A percentile compares a stretch with the other conserved stretches of the same genome.
These are phyloP conservation scores for Caenorhabditis inopinata DNA, from an alignment of 1,140 invertebrate genomes.

Conservation along the genomic window DNA sequence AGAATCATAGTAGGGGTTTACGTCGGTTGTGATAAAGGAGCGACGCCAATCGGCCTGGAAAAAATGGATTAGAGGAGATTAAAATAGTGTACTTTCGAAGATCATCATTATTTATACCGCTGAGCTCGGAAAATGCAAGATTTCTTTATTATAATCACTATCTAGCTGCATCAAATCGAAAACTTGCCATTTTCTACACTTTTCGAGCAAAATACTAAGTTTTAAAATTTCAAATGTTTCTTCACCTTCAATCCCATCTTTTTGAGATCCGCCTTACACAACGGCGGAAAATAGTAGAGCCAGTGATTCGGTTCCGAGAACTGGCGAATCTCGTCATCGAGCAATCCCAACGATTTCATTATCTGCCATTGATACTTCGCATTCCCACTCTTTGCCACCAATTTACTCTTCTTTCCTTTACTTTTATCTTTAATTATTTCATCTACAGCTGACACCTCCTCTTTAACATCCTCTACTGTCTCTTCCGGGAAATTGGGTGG, in stretches of 20 bases:
- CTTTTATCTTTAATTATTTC: conserved; percentile 83
- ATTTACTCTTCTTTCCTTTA: conserved; percentile 98
- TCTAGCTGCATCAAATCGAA: too few species aligned
- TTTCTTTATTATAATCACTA: too few species aligned
- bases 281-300: conserved; percentile 92
- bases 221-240: not conserved
- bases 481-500: conserved; percentile 83
- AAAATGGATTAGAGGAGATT: not conserved
- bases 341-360: conserved; percentile 86
- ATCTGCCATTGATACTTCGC: conserved; percentile 98
- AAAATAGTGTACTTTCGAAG: too few species aligned
- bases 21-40: conserved; percentile 95
- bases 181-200: not conserved
- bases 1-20: conserved; percentile 94
- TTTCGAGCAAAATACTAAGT: not conserved
- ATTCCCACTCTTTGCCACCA: conserved; percentile 83
- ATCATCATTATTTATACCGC: too few species aligned
- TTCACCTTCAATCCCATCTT: conserved; percentile 79
- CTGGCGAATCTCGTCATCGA: conserved; percentile 84
- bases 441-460: conserved; percentile 70
- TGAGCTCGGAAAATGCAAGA: too few species aligned
- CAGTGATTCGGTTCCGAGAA: conserved; percentile 90
- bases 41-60: conserved; percentile 87
- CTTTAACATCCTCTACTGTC: conserved; percentile 67
- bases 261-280: conserved; percentile 81